Evolutionary conservation across 2,888 invertebrate genomes (phyloP).

Genomic region (Ichneumoninae sp.): DNA sequence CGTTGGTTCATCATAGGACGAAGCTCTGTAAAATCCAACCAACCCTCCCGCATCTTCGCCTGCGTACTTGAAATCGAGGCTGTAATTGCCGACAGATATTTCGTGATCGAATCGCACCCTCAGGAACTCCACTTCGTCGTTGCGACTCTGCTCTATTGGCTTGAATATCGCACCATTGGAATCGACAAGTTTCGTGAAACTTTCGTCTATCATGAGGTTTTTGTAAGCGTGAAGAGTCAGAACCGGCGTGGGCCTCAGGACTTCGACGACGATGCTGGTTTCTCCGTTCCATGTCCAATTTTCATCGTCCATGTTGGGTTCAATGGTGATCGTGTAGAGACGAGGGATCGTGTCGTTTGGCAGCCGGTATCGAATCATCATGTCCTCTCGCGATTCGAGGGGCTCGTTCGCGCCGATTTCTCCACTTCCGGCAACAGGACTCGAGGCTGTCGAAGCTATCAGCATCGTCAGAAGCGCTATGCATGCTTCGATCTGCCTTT

Average conservation of each 20-base stretch:
- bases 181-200: constrained; percentile 57
- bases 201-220: constrained; percentile 61
- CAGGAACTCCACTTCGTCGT: constrained; percentile 60
- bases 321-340: constrained; percentile 85
- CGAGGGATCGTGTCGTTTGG: constrained; percentile 85
- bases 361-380: constrained; percentile 83
- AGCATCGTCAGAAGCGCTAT: not conserved
- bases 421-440: not conserved
- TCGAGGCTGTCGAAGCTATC: constrained; percentile 15
- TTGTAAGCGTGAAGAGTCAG: constrained; percentile 59
- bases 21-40: constrained; percentile 89
- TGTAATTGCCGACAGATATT: constrained; percentile 84
- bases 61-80: constrained; percentile 86
- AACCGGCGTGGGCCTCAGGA: constrained; percentile 56
- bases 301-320: constrained; percentile 84
- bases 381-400: constrained; percentile 19
- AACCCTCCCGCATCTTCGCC: constrained; percentile 86
- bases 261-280: constrained; percentile 64
- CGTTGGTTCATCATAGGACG: constrained; percentile 80
- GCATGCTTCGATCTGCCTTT: not conserved
- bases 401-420: not conserved
- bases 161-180: constrained; percentile 39
- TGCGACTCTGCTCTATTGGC: constrained; percentile 60
- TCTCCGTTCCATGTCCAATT: constrained; percentile 71
- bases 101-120: constrained; percentile 52